A percentile compares a stretch with the other conserved stretches of the same genome.
Conservation (phyloP, 2,797 vertebrate genomes). For the Pantherophis alleghaniensis region DNA sequence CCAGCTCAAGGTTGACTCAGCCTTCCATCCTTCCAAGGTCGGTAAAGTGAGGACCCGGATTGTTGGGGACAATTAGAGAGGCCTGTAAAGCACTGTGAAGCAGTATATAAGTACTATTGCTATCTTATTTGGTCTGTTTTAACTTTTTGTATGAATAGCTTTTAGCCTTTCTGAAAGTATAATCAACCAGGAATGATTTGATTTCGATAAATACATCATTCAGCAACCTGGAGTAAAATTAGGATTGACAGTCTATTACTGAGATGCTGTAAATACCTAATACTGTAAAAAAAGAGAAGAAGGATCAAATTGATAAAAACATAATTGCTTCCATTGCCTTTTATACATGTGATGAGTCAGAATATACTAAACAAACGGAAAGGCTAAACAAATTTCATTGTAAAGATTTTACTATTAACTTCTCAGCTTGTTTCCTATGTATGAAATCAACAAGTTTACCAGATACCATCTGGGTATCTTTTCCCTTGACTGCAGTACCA, state of each 20-base stretch:
- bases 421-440: not conserved
- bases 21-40: too few species aligned
- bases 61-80: too few species aligned
- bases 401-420: not conserved
- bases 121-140: not conserved
- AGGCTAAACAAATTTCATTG: not conserved
- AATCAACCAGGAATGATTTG: not conserved
- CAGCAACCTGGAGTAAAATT: not conserved
- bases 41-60: too few species aligned
- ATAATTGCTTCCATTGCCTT: not conserved
- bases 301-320: not conserved
- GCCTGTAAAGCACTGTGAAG: too few species aligned
- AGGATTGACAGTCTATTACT: not conserved
- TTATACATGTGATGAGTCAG: not conserved
- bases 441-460: not conserved
- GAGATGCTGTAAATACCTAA: not conserved
- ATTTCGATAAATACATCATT: not conserved
- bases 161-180: not conserved
- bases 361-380: not conserved
- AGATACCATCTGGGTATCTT: slow-evolving; percentile 1
- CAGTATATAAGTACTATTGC: too few species aligned
- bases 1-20: too few species aligned
- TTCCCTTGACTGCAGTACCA: slow-evolving; percentile 81
- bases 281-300: not conserved
- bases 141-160: not conserved